Evolutionary conservation across 2,113 vertebrate genomes (phyloP).

Genomic region (Australoheros scitulus): DNA sequence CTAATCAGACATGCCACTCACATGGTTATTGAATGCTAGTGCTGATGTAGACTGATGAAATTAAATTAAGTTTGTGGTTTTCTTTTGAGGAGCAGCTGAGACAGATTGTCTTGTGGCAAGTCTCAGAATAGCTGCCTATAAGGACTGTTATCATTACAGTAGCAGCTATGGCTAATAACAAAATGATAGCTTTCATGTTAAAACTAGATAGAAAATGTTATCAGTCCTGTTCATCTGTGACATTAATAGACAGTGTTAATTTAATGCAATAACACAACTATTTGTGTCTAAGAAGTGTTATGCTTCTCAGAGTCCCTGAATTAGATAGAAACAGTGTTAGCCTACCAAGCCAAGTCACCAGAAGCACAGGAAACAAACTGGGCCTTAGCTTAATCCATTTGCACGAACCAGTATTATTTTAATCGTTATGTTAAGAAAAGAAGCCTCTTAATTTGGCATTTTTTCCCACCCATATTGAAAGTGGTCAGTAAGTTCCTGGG

Average conservation of each 20-base stretch:
- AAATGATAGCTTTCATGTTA: neutral
- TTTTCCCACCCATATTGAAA: neutral
- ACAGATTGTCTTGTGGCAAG: neutral
- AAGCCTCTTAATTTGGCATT: neutral
- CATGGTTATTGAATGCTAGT: neutral
- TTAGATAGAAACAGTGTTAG: neutral
- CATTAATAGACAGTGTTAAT: too few species aligned
- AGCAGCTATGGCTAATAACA: neutral
- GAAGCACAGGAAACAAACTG: too few species aligned
- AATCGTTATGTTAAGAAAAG: neutral
- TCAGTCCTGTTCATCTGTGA: neutral
- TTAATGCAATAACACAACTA: neutral
- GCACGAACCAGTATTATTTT: too few species aligned
- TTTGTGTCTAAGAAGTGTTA: neutral
- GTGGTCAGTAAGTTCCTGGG: neutral
- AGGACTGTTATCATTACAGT: neutral
- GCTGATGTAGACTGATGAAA: neutral
- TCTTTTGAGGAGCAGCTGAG: conserved; percentile 4
- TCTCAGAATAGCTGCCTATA: conserved; percentile 2
- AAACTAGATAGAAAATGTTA: neutral
- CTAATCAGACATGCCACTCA: neutral
- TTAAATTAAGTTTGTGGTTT: neutral
- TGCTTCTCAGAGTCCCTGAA: neutral
- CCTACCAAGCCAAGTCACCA: too few species aligned
- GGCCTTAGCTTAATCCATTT: too few species aligned